A percentile compares a stretch with the other conserved stretches of the same genome.
These are phyloP conservation scores for Alitta virens DNA, from an alignment of 2,888 invertebrate species.

Conservation along the genomic window DNA sequence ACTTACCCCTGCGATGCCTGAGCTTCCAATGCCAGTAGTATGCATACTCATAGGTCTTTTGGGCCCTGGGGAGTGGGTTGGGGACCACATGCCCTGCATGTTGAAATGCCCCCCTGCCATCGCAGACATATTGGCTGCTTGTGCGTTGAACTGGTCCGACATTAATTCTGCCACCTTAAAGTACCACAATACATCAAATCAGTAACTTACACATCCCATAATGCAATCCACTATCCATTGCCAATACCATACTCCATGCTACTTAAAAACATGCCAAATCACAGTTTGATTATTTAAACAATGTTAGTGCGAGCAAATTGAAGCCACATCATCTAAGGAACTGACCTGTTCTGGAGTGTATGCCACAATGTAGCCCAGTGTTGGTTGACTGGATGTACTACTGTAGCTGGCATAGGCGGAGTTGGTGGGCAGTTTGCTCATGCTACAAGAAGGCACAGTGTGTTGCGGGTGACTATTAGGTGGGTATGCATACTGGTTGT, in stretches of 20 bases:
- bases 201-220: too few species aligned
- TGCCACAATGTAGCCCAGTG: constrained; percentile 32
- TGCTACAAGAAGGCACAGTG: constrained; percentile 13
- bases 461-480: constrained; percentile 1
- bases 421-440: constrained; percentile 8
- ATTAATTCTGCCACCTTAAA: constrained; percentile 23
- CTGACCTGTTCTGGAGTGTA: constrained; percentile 30
- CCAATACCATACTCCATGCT: too few species aligned
- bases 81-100: constrained; percentile 11
- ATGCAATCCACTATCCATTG: too few species aligned
- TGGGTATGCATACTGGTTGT: constrained; percentile 6
- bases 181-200: too few species aligned
- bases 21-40: not conserved
- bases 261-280: too few species aligned
- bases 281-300: too few species aligned
- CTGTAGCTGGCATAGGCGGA: constrained; percentile 2
- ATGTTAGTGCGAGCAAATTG: too few species aligned
- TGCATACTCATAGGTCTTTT: constrained; percentile 13
- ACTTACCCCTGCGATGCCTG: not conserved
- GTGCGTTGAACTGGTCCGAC: constrained; percentile 22
- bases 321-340: too few species aligned
- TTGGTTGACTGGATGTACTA: constrained; percentile 15
- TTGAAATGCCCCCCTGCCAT: not conserved
- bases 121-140: not conserved
- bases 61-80: constrained; percentile 3